These are phyloP conservation scores for Zeugodacus cucurbitae DNA, from an alignment of 1,140 invertebrate genomes.

Conservation along the genomic window DNA sequence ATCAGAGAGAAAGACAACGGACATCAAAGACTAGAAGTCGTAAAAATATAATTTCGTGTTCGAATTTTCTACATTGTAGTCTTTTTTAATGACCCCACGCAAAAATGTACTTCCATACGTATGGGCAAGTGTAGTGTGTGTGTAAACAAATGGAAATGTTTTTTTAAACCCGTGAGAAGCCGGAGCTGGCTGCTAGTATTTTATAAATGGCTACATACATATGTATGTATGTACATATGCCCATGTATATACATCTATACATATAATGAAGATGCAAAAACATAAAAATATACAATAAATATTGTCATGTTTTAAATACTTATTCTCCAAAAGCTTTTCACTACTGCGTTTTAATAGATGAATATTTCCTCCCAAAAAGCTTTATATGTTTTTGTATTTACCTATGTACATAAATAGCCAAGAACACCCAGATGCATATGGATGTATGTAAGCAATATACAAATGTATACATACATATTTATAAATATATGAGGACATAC, in stretches of 20 bases:
- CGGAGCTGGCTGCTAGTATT: too few relatives aligned
- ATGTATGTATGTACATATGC: not conserved
- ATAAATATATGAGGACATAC: too few relatives aligned
- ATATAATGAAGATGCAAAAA: not conserved
- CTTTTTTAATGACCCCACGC: too few relatives aligned
- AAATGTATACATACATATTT: not conserved
- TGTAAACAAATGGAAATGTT: too few relatives aligned
- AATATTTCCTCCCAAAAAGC: not conserved
- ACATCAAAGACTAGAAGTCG: too few relatives aligned
- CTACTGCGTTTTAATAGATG: not conserved
- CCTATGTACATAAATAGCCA: not conserved
- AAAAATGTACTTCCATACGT: too few relatives aligned
- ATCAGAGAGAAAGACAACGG: too few relatives aligned
- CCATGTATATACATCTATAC: not conserved
- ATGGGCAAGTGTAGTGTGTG: too few relatives aligned
- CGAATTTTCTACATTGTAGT: too few relatives aligned
- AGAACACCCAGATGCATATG: not conserved
- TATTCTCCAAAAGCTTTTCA: not conserved
- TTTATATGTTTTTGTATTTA: not conserved
- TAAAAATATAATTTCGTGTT: too few relatives aligned
- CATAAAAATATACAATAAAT: not conserved
- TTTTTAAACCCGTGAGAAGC: too few relatives aligned
- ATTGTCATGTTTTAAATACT: not conserved
- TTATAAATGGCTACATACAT: not conserved
- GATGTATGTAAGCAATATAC: not conserved